Evolutionary conservation across 2,113 vertebrate genomes (phyloP).

Genomic region (Heloderma charlesbogerti): DNA sequence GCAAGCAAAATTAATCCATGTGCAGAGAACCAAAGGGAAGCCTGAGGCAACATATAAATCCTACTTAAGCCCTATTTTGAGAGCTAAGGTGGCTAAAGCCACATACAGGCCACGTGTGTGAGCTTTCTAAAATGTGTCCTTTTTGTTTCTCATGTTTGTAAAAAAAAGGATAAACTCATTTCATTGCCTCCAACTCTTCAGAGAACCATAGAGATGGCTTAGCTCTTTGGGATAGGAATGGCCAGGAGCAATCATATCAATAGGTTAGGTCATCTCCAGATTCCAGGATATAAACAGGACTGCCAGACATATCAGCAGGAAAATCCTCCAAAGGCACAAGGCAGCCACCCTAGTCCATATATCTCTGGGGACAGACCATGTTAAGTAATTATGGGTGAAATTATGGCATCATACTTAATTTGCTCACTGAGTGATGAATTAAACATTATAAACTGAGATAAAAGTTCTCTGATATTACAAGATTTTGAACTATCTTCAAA

Average conservation of each 20-base stretch:
- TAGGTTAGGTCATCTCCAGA: background rate
- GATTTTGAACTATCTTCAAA: background rate
- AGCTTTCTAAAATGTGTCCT: constrained; percentile 2
- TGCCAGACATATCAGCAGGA: no score
- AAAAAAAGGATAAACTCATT: constrained; percentile 5
- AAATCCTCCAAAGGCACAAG: background rate
- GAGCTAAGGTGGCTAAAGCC: background rate
- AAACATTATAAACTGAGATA: background rate
- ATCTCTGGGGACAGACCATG: background rate
- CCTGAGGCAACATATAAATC: background rate
- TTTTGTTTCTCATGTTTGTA: background rate
- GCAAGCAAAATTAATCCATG: constrained; percentile 25
- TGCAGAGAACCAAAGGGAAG: background rate
- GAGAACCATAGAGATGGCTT: background rate
- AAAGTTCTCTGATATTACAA: background rate
- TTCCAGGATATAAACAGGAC: background rate
- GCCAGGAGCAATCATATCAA: background rate
- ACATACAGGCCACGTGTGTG: background rate
- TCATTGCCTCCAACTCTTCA: background rate
- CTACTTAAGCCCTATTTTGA: background rate
- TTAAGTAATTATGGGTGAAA: background rate
- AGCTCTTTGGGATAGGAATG: background rate
- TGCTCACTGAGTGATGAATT: background rate
- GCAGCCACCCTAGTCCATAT: background rate
- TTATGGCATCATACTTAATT: background rate